Evolutionary conservation across 2,113 vertebrate genomes (phyloP).

Genomic region (Seriola aureovittata): DNA sequence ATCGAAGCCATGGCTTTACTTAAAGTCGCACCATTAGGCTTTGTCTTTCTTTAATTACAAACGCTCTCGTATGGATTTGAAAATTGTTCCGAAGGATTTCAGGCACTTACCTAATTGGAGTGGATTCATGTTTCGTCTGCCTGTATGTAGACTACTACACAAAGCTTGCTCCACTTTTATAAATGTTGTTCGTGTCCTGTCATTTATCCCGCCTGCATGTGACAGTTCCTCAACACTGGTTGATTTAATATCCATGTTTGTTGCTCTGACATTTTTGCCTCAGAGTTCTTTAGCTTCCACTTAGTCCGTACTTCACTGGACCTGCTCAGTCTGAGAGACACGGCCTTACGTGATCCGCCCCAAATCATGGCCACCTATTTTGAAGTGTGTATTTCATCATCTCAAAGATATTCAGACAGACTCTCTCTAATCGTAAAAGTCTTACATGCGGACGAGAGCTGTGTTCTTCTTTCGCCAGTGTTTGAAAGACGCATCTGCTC

Average conservation of each 20-base stretch:
- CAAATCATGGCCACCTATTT: not conserved
- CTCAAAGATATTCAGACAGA: not conserved
- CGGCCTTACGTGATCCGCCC: not conserved
- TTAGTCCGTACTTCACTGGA: not conserved
- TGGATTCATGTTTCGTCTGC: not conserved
- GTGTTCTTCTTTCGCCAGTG: not conserved
- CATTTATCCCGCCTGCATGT: not conserved
- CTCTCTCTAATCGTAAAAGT: not conserved
- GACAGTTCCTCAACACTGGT: slow-evolving; percentile 27
- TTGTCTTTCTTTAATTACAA: not conserved
- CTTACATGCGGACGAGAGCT: not conserved
- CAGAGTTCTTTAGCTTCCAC: not conserved
- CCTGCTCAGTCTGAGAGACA: not conserved
- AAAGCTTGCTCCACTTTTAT: not conserved
- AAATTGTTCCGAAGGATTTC: not conserved
- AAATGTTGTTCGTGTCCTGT: slow-evolving; percentile 21
- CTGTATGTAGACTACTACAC: not conserved
- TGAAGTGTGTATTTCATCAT: not conserved
- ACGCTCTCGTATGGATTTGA: not conserved
- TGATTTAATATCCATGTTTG: slow-evolving; percentile 21
- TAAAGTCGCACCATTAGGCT: not conserved
- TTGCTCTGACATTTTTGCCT: slow-evolving; percentile 18
- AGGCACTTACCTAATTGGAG: not conserved
- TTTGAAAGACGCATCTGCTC: not conserved
- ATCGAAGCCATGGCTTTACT: not conserved